Percentiles rank a stretch among this genome's conserved stretches.
Evolutionary conservation across 1,140 invertebrate species (phyloP).

Genomic region (Argopecten irradians): DNA sequence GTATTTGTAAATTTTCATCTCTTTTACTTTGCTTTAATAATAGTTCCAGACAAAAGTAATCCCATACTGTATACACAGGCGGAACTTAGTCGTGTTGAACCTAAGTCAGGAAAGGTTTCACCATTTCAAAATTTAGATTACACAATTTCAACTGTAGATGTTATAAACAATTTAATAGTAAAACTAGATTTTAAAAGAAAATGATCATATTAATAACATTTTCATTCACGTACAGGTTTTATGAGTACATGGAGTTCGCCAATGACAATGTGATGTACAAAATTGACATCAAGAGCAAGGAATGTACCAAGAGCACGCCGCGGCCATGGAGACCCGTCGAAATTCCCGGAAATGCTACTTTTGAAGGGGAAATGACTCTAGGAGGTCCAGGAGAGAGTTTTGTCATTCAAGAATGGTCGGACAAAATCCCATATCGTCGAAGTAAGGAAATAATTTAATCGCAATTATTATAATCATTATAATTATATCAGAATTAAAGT

Average conservation of each 20-base stretch:
- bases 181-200: too few species aligned
- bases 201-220: too few species aligned
- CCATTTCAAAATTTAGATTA: background rate
- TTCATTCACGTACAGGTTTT: slow-evolving; percentile 45
- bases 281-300: slow-evolving; percentile 50
- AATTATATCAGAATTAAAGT: background rate
- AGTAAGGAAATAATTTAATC: too few species aligned
- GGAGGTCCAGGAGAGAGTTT: slow-evolving; percentile 62
- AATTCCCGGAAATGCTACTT: slow-evolving; percentile 59
- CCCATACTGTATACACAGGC: background rate
- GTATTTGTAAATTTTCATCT: background rate
- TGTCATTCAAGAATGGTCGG: slow-evolving; percentile 59
- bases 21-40: too few species aligned
- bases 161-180: background rate
- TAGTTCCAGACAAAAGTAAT: background rate
- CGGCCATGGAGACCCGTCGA: slow-evolving; percentile 54
- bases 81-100: background rate
- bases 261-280: slow-evolving; percentile 52
- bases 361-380: slow-evolving; percentile 60
- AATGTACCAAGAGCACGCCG: slow-evolving; percentile 49
- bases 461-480: background rate
- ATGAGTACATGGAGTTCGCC: slow-evolving; percentile 54
- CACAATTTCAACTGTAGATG: background rate
- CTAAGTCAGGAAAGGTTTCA: background rate
- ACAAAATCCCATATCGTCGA: slow-evolving; percentile 51